Base-by-base conservation (phyloP, 2,888 invertebrate genomes). In the Tromatobia lineatoria region DNA sequence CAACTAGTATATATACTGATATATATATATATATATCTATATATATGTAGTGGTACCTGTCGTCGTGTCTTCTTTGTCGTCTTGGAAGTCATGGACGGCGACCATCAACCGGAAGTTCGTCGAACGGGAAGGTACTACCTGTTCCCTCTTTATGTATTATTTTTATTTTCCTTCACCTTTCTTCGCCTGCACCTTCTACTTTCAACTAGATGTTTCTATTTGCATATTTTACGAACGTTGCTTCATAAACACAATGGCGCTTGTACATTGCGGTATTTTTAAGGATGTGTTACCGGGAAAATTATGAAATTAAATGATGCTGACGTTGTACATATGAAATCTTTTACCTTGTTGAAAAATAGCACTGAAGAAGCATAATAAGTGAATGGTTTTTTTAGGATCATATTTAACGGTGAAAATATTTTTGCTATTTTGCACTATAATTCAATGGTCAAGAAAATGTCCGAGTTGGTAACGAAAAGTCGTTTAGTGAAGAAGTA, bases 101-200 rank as follows among this genome's bases (percentile, higher is more conserved):
- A 70, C 25, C 59, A 61, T 52, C 61, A 54, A 50, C 52, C 79
- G 71, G 71, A 79, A 79, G 54, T 64, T 15, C 54, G 64, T 25
- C 18, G 13, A 54, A 79, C 52, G 59, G 57, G 61, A 64, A 54
- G 29, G 23, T 61, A 70, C 69, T 57, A 66, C 47, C 54, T 57
- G 66, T 29, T 47, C 75, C 29, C 7, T 25, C 11, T 7, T 50
- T 57, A 7, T 54, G 45, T 42, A 20, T 10, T 69, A 23, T 50
- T 3, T 34, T 52, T 20, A 61, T 7, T 42, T 45, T 61, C 42
- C 7, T 54, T 38, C 18, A 18, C 18, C 59, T 50, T 34, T 54
- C 23, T 54, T 11, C 11, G 18, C 13, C 29, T 23, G 34, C 25
- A 23, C 11, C 23, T 15, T 15, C 25, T 61, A 59, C 38, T 10